Evolutionary conservation across 2,797 vertebrate genomes (phyloP), one percentile per base, ranked within the genome.

Genomic region (Uromys caudimaculatus): DNA sequence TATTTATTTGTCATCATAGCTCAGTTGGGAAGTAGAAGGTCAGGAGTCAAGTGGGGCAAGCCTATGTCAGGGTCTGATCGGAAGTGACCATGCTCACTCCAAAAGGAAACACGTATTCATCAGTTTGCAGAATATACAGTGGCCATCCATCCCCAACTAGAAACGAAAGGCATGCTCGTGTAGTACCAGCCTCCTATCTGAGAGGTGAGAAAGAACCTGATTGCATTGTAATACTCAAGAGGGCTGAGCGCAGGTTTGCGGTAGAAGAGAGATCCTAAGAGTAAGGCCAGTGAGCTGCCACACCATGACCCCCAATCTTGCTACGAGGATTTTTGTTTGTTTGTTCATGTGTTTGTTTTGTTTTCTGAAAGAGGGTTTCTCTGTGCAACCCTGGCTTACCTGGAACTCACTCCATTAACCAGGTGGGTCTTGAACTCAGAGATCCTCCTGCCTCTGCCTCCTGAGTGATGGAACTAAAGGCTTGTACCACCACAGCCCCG

Each of bases 181-280:
- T 52, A 11, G 1, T 77, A 23, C 21, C 47, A 78, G n/a, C 83
- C 91, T 90, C 58, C 56, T 76, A 10, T 67, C 35, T 50, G 56
- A 44, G 4, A 96, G 44, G 13, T 83, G 86, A 75, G n/a, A 47
- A 82, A n/a, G 19, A 41, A 3, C 62, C 44, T 62, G 88, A 84
- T 93, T 92, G 88, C 38, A 84, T n/a, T 85, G 17, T 44, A 79
- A 94, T 62, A 82, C 6, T 56, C 91, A 16, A 86, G 60, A 41
- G 69, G 92, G 52, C 29, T 77, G 58, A 8, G 3, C 88, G 13
- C 3, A 47, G 13, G 27, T 60, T 69, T 71, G 38, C 32, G 0
- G 11, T 44, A 64, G 24, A 2, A 1, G 0, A 4, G 6, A 52
- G 35, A 6, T 12, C 38, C 2, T 78, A 19, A 86, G 85, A 78